These are phyloP conservation scores for Cantharis lateralis DNA, from an alignment of 2,888 invertebrate species.

Conservation along the genomic window DNA sequence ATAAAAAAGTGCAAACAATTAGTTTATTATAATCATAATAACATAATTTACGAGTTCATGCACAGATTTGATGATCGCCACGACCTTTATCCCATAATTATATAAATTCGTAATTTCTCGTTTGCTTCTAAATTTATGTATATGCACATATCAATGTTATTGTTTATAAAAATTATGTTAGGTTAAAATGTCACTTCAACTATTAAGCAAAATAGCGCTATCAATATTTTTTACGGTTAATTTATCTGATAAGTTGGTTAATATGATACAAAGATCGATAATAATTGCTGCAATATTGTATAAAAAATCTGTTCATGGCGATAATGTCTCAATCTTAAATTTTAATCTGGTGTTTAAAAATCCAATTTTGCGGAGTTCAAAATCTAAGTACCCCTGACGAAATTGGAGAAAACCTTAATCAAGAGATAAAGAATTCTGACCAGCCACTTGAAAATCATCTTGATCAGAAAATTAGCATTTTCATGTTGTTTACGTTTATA, in stretches of 20 bases:
- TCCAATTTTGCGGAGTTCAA: not conserved
- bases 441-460: not conserved
- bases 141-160: not conserved
- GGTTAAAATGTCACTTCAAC: not conserved
- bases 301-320: not conserved
- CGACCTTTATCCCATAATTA: not conserved
- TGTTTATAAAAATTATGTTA: not conserved
- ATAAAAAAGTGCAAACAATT: not conserved
- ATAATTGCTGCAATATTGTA: not conserved
- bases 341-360: not conserved
- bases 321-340: not conserved
- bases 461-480: not conserved
- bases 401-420: too few relatives aligned
- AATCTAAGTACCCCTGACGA: not conserved
- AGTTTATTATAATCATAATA: not conserved
- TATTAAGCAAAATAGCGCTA: not conserved
- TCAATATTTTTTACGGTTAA: not conserved
- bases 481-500: not conserved
- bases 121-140: not conserved
- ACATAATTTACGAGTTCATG: not conserved
- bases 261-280: not conserved
- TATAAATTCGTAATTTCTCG: not conserved
- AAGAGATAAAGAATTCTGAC: not conserved
- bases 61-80: not conserved
- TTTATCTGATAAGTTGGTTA: not conserved